A percentile compares a stretch with the other conserved stretches of the same genome.
These are phyloP conservation scores for Mimas tiliae DNA, from an alignment of 2,888 invertebrate species.

Conservation along the genomic window DNA sequence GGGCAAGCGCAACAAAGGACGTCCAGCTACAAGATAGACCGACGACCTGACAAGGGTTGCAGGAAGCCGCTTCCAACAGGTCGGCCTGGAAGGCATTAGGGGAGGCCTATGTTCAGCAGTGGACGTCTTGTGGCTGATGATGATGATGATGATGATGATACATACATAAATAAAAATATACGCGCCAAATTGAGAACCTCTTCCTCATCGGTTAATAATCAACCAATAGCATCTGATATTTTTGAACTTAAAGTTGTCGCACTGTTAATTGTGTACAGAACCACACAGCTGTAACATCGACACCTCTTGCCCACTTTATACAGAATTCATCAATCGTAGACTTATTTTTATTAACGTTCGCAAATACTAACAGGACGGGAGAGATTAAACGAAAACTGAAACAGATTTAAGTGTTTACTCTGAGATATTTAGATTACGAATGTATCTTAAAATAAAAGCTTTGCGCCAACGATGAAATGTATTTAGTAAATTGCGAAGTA, in stretches of 20 bases:
- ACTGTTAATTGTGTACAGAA: not conserved
- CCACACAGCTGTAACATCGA: not conserved
- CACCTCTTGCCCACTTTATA: not conserved
- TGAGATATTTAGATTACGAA: constrained; percentile 11
- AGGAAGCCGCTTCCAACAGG: too few species aligned
- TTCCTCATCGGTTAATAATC: too few species aligned
- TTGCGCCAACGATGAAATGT: not conserved
- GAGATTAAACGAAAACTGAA: constrained; percentile 30
- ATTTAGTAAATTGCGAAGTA: not conserved
- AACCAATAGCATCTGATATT: too few species aligned
- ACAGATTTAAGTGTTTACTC: constrained; percentile 23
- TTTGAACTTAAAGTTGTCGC: not conserved
- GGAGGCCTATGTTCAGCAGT: too few species aligned
- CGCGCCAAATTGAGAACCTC: too few species aligned
- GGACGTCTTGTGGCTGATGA: too few species aligned
- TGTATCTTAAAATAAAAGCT: constrained; percentile 15
- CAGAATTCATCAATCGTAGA: constrained; percentile 35
- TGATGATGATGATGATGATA: too few species aligned
- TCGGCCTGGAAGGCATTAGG: too few species aligned
- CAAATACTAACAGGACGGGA: constrained; percentile 38
- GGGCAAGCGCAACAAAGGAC: too few species aligned
- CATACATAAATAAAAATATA: too few species aligned
- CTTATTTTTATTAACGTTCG: constrained; percentile 39
- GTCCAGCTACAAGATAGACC: too few species aligned
- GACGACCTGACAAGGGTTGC: too few species aligned